Conservation (phyloP, 2,888 invertebrate genomes). For the Kryphioiulus occultus region DNA sequence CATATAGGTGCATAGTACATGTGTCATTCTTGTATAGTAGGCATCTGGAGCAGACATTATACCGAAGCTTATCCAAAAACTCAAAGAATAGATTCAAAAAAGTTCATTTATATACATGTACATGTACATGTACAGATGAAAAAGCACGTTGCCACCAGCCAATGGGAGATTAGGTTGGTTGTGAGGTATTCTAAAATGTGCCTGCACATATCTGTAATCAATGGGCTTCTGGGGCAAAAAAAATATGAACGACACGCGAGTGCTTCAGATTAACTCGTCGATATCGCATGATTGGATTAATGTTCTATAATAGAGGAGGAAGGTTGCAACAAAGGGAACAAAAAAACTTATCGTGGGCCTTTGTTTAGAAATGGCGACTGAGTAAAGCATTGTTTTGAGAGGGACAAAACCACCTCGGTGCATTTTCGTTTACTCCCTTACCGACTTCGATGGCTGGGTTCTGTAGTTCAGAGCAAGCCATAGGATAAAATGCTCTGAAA, state of each 20-base stretch:
- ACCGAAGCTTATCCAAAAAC: no score
- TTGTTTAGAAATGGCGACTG: conserved; percentile 7
- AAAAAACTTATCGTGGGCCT: background rate
- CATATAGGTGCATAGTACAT: no score
- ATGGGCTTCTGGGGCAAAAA: background rate
- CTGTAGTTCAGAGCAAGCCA: background rate
- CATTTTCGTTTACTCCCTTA: background rate
- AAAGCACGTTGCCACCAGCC: background rate
- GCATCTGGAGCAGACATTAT: no score
- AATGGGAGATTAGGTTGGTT: background rate
- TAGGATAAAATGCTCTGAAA: background rate
- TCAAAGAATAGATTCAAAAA: no score
- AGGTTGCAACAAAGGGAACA: background rate
- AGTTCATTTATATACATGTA: background rate
- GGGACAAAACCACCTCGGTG: background rate
- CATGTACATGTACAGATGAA: no score
- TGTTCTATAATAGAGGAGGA: background rate
- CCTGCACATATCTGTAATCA: background rate
- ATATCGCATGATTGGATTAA: conserved; percentile 16
- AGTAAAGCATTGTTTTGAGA: conserved; percentile 1
- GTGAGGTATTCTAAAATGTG: background rate
- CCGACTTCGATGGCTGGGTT: background rate
- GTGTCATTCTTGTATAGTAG: no score
- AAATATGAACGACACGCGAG: background rate
- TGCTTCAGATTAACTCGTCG: background rate